Conservation (phyloP, 2,113 vertebrate genomes). For the Herpetotheres cachinnans region DNA sequence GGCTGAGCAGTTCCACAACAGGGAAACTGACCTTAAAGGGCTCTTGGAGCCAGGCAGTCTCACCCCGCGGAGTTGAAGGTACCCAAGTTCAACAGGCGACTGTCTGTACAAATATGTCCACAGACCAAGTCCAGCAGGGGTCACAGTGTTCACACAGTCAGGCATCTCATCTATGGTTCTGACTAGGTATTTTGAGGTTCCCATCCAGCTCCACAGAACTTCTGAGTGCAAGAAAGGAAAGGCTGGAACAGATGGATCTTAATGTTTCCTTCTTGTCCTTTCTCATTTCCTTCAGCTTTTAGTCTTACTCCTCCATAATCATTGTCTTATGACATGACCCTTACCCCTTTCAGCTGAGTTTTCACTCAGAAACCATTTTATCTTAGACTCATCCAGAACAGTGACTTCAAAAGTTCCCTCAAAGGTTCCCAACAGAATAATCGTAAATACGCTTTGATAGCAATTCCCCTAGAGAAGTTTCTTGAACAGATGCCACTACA, state of each 20-base stretch:
- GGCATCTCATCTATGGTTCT: background rate
- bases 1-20: background rate
- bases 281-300: background rate
- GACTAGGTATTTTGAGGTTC: background rate
- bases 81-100: background rate
- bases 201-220: background rate
- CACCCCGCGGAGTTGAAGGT: rapidly evolving
- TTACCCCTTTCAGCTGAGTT: background rate
- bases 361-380: background rate
- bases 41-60: background rate
- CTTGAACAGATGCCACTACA: background rate
- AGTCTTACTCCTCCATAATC: background rate
- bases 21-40: background rate
- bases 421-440: background rate
- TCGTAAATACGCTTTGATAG: background rate
- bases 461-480: background rate
- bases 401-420: background rate
- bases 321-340: background rate
- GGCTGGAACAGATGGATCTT: background rate
- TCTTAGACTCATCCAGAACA: background rate
- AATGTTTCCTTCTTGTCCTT: background rate
- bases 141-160: background rate
- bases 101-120: background rate
- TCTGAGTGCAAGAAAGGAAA: background rate
- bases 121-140: background rate